Base-by-base conservation (phyloP, 1,140 invertebrate species). In the Formica exsecta region DNA sequence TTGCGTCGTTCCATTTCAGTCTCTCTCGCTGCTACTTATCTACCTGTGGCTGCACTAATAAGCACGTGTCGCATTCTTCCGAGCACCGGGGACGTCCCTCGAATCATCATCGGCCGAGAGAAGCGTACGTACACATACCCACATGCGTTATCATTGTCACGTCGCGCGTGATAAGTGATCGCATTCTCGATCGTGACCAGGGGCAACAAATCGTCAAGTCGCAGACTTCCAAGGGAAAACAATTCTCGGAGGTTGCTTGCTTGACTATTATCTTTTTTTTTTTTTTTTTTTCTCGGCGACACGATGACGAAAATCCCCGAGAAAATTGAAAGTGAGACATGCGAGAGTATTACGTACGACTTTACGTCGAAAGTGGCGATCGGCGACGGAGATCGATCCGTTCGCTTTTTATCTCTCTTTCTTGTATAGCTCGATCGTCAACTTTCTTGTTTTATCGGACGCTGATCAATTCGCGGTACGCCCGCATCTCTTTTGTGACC, bases 1-100 rank as follows among this genome's bases (percentile, higher is more conserved):
- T 90, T 90, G 89, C 86, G 86, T 86, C 80, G 87, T 76, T 91
- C 65, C 90, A 62, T 90, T 91, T 84, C 64, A 77, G n/a, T 66
- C 38, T 84, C 25, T 85, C 51, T 59, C 62, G 86, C 71, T 90
- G 73, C 81, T 90, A 87, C 61, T 89, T 81, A 65, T 79, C 62
- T 89, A 73, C 75, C 36, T 80, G 36, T 89, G 87, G 87, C 87
- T 89, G 87, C 84, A 89, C 65, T 77, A 83, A 89, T 81, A 75
- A 86, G 88, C 88, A 89, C 88, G 51, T 65, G 77, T 86, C 79
- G 70, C 71, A 89, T 77, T 77, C 74, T 89, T 76, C 86, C 85
- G 79, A 89, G 89, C 87, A 90, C 85, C 57, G 77, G 74, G 57
- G 85, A 83, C 65, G 48, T 88, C 48, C 44, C 22, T 61, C 66